These are phyloP conservation scores for Phataginus tricuspis DNA, from an alignment of 2,797 vertebrate species.

Conservation along the genomic window DNA sequence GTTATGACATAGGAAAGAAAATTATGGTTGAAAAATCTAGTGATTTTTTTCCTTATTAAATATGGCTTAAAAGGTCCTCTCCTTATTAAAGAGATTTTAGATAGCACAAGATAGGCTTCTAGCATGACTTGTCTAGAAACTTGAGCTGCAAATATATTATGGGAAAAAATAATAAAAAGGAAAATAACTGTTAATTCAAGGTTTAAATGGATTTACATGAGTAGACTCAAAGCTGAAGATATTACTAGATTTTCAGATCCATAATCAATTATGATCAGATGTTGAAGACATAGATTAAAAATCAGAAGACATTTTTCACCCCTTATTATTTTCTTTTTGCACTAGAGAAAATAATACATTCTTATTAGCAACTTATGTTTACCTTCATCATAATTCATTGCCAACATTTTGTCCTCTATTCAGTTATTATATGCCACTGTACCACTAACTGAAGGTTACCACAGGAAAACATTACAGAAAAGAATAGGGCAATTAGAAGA, in stretches of 20 bases:
- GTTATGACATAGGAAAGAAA: not conserved
- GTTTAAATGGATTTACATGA: slow-evolving; percentile 8
- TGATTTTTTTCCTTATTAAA: not conserved
- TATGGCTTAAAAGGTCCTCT: not conserved
- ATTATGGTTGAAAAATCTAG: not conserved
- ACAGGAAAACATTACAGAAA: not conserved
- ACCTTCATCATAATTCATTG: not conserved
- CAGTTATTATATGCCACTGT: not conserved
- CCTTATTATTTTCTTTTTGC: not conserved
- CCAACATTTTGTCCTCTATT: not conserved
- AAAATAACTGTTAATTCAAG: not conserved
- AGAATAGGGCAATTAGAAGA: rapidly evolving
- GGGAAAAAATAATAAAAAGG: not conserved
- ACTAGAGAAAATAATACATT: not conserved
- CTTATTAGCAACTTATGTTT: not conserved
- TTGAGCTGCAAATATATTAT: not conserved
- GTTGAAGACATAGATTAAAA: not conserved
- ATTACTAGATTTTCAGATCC: not conserved
- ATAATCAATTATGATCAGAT: not conserved
- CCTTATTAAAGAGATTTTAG: not conserved
- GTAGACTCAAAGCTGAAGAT: not conserved
- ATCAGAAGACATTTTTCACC: not conserved
- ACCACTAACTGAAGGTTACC: not conserved
- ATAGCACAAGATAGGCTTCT: not conserved
- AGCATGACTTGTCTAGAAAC: not conserved